Evolutionary conservation across 2,797 vertebrate genomes (phyloP).

Genomic region (Sorex maritimensis): DNA sequence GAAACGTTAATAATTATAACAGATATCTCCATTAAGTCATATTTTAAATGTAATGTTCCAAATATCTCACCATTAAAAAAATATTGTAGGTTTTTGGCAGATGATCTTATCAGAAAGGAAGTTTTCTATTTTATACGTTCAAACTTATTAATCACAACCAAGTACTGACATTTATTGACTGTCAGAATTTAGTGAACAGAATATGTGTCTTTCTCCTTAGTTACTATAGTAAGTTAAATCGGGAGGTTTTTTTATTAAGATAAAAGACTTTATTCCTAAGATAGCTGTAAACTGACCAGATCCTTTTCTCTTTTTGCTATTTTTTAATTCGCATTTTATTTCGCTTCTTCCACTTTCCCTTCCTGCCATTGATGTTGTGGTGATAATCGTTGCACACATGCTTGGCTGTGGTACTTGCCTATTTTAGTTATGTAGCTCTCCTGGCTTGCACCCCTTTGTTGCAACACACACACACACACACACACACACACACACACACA

Average conservation of each 20-base stretch:
- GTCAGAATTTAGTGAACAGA: constrained; percentile 6
- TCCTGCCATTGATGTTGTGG: too few species aligned
- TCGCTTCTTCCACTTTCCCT: too few species aligned
- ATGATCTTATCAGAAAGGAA: neutral
- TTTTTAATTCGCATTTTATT: too few species aligned
- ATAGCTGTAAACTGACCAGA: constrained; percentile 6
- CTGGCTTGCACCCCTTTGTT: too few species aligned
- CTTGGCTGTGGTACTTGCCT: too few species aligned
- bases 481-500: too few species aligned
- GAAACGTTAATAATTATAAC: constrained; percentile 5
- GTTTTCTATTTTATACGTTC: neutral
- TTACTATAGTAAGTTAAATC: neutral
- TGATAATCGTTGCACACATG: too few species aligned
- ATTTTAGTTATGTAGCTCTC: too few species aligned
- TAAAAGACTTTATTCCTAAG: constrained; percentile 3
- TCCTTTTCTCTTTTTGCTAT: too few species aligned
- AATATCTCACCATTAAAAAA: neutral
- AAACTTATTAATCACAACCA: constrained; percentile 40
- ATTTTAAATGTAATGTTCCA: constrained; percentile 22
- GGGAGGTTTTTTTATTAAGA: neutral
- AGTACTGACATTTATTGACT: constrained; percentile 28
- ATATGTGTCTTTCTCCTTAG: neutral
- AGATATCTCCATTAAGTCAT: neutral
- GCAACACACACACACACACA: too few species aligned
- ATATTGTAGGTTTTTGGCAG: neutral